phyloP scores from a whole-genome alignment of 1,140 invertebrate species.

The Papilio helenus region DNA sequence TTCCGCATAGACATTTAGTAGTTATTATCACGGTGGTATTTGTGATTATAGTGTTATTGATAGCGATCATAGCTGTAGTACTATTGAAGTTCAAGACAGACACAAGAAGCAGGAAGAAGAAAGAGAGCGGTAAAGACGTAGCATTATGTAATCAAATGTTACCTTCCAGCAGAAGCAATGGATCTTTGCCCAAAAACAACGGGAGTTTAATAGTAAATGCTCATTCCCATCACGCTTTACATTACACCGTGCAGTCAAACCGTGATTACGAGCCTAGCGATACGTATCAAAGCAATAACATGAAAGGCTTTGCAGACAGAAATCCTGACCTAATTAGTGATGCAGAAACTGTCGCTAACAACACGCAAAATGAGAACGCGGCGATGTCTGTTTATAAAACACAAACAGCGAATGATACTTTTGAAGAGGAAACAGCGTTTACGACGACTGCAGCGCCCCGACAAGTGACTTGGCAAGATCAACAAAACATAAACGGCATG shows the following conservation, averaged over 20 bases:
- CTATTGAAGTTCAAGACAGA: constrained; percentile 85
- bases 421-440: constrained; percentile 79
- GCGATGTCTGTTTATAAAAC: constrained; percentile 75
- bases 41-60: constrained; percentile 84
- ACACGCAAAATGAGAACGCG: constrained; percentile 83
- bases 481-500: constrained; percentile 73
- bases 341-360: constrained; percentile 86
- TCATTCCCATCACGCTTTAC: constrained; percentile 78
- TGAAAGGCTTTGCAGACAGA: constrained; percentile 85
- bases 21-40: constrained; percentile 85
- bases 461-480: constrained; percentile 82
- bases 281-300: constrained; percentile 77
- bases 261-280: constrained; percentile 75
- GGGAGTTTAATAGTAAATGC: constrained; percentile 78
- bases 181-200: constrained; percentile 75
- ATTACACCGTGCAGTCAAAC: constrained; percentile 74
- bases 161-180: constrained; percentile 71
- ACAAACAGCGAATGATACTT: constrained; percentile 66
- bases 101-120: constrained; percentile 82
- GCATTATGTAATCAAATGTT: constrained; percentile 79
- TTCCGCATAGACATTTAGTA: constrained; percentile 87
- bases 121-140: constrained; percentile 81
- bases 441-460: constrained; percentile 69
- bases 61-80: constrained; percentile 85
- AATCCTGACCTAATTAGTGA: constrained; percentile 91